phyloP scores from a whole-genome alignment of 2,113 vertebrate species.

The Sorex fumeus region DNA sequence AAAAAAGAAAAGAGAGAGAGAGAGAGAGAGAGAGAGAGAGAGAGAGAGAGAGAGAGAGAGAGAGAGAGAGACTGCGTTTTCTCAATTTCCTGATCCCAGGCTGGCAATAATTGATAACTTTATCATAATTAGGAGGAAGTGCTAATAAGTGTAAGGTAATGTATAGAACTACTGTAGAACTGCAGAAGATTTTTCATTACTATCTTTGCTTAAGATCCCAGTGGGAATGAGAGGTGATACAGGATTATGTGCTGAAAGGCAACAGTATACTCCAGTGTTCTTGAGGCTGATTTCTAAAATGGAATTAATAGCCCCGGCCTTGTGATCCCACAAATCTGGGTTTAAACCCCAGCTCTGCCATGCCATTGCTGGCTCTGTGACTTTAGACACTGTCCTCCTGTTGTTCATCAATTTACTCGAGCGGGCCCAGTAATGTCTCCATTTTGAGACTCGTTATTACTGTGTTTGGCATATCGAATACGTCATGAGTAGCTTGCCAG shows the following conservation, averaged over 20 bases:
- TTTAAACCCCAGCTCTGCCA: constrained; percentile 23
- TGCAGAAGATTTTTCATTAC: constrained; percentile 1
- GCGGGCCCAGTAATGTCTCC: too few relatives aligned
- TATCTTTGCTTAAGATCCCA: background rate
- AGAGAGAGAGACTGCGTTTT: too few relatives aligned
- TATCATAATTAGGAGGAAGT: background rate
- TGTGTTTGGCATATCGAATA: too few relatives aligned
- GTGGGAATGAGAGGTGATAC: background rate
- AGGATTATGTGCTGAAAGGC: background rate
- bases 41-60: too few relatives aligned
- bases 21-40: too few relatives aligned
- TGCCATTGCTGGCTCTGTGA: background rate
- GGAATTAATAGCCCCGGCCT: background rate
- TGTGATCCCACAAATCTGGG: background rate
- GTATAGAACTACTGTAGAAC: constrained; percentile 28
- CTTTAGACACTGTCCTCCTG: too few relatives aligned
- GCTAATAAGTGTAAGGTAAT: constrained; percentile 19
- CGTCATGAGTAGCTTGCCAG: too few relatives aligned
- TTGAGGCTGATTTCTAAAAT: constrained; percentile 28
- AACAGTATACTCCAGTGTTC: constrained; percentile 1
- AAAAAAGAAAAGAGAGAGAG: too few relatives aligned
- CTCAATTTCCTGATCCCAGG: background rate
- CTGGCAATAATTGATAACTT: constrained; percentile 31
- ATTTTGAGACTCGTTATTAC: too few relatives aligned
- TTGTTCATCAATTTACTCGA: too few relatives aligned